Evolutionary conservation across 2,888 invertebrate species (phyloP).

Genomic region (Amiota minor): DNA sequence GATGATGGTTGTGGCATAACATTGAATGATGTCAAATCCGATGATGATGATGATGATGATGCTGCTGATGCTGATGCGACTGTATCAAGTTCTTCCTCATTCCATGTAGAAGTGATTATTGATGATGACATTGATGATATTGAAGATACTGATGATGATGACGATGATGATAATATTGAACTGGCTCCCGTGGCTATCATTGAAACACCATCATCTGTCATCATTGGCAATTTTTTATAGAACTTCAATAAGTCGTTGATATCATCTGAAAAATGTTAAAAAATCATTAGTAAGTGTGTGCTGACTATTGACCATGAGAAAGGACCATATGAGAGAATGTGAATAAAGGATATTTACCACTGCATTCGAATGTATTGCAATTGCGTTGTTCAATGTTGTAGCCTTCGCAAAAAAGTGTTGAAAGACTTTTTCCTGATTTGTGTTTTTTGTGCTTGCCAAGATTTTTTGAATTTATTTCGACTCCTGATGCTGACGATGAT

Average conservation of each 20-base stretch:
- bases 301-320: too few species aligned
- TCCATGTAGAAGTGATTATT: slow-evolving; percentile 21
- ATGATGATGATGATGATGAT: slow-evolving; percentile 3
- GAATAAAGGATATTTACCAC: slow-evolving; percentile 58
- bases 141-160: not conserved
- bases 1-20: slow-evolving; percentile 49
- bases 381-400: slow-evolving; percentile 74
- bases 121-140: slow-evolving; percentile 32
- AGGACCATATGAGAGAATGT: not conserved
- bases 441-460: slow-evolving; percentile 50
- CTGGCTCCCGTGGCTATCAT: slow-evolving; percentile 21
- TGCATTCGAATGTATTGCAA: slow-evolving; percentile 73
- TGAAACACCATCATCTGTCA: slow-evolving; percentile 27
- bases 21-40: slow-evolving; percentile 16
- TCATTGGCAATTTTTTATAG: slow-evolving; percentile 68
- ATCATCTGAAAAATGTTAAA: slow-evolving; percentile 63
- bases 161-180: not conserved
- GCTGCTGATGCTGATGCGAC: slow-evolving; percentile 26
- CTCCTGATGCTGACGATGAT: not conserved
- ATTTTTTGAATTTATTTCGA: not conserved
- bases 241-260: slow-evolving; percentile 73
- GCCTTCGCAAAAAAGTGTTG: slow-evolving; percentile 72
- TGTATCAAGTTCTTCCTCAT: slow-evolving; percentile 32
- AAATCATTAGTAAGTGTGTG: too few species aligned
- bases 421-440: slow-evolving; percentile 67